Evolutionary conservation across 1,140 invertebrate species (phyloP).

Genomic region (Drosophila ambigua): DNA sequence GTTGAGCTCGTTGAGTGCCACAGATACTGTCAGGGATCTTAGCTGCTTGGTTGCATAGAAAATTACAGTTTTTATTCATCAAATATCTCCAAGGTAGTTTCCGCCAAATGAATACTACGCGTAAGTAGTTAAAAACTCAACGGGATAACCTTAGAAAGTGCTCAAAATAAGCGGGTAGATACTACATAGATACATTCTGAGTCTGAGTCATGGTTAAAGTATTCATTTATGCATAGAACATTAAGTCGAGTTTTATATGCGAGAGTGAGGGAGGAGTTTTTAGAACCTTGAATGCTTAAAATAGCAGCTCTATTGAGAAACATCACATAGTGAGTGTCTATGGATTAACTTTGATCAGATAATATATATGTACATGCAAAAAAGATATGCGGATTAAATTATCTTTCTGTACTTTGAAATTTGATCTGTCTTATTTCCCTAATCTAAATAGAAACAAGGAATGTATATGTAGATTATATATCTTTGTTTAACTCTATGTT

Average conservation of each 20-base stretch:
- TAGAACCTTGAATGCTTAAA: no score
- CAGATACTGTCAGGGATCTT: conserved; percentile 36
- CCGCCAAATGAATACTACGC: conserved; percentile 28
- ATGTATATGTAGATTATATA: no score
- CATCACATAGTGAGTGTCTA: no score
- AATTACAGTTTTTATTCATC: conserved; percentile 42
- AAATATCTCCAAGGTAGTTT: conserved; percentile 49
- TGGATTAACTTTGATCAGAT: no score
- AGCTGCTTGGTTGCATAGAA: conserved; percentile 31
- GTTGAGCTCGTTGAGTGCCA: conserved; percentile 21
- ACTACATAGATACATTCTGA: conserved; percentile 16
- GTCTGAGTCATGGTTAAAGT: conserved; percentile 23
- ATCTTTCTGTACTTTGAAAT: no score
- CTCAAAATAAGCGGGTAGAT: neutral
- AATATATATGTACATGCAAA: no score
- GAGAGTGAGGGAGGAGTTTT: no score
- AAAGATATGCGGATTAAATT: no score
- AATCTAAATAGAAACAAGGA: no score
- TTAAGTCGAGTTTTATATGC: conserved; percentile 10
- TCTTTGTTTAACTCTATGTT: no score
- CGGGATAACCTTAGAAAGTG: conserved; percentile 41
- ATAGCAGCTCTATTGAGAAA: no score
- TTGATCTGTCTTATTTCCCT: no score
- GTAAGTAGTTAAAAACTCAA: conserved; percentile 15
- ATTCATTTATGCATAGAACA: conserved; percentile 14